A percentile compares a stretch with the other conserved stretches of the same genome.
phyloP scores from a whole-genome alignment of 2,797 vertebrate species.

The Miichthys miiuy region DNA sequence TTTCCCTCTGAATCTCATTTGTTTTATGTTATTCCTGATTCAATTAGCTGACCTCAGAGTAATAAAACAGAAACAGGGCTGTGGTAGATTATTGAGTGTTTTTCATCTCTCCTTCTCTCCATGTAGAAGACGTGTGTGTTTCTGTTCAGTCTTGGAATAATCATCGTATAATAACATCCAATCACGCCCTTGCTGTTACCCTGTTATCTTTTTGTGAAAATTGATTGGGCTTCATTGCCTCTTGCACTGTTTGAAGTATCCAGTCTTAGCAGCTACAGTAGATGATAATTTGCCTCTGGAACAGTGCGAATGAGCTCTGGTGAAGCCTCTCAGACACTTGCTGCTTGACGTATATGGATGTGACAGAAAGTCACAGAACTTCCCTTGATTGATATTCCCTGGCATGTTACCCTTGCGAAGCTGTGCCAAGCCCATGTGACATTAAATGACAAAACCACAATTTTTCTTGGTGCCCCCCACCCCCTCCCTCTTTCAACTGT shows the following conservation, averaged over 20 bases:
- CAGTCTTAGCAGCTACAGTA: constrained; percentile 51
- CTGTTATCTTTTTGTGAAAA: constrained; percentile 55
- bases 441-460: constrained; percentile 75
- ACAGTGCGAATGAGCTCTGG: constrained; percentile 36
- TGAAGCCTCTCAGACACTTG: constrained; percentile 47
- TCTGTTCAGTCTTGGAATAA: constrained; percentile 67
- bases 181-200: constrained; percentile 64
- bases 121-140: constrained; percentile 53
- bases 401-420: constrained; percentile 78
- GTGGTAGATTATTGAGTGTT: constrained; percentile 64
- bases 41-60: constrained; percentile 49
- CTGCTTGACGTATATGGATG: constrained; percentile 68
- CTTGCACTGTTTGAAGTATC: constrained; percentile 56
- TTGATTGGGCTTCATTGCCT: constrained; percentile 61
- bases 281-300: constrained; percentile 64
- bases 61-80: constrained; percentile 56
- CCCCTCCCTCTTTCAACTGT: constrained; percentile 41
- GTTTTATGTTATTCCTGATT: constrained; percentile 67
- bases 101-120: constrained; percentile 50
- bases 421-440: constrained; percentile 70
- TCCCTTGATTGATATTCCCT: constrained; percentile 76
- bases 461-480: constrained; percentile 32
- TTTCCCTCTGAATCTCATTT: constrained; percentile 48
- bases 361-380: constrained; percentile 71
- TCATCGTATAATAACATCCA: constrained; percentile 70